Conservation (phyloP, 2,797 vertebrate species). For the Eulemur rubriventer region DNA sequence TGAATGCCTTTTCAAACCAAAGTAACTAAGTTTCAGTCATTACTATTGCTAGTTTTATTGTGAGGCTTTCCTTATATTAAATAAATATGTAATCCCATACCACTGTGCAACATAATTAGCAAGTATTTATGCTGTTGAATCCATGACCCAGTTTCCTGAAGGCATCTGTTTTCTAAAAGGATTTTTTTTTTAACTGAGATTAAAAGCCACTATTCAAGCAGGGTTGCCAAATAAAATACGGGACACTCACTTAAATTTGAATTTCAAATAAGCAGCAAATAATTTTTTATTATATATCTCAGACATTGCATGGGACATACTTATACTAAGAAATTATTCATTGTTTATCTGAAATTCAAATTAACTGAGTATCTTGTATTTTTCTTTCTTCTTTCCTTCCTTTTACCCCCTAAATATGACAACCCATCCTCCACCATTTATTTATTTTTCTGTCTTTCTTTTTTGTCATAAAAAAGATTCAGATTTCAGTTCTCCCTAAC, state of each 20-base stretch:
- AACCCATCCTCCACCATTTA: background rate
- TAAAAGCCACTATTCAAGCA: slow-evolving; percentile 34
- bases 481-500: background rate
- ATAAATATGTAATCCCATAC: slow-evolving; percentile 41
- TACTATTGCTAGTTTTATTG: background rate
- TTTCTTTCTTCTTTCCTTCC: background rate
- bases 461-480: background rate
- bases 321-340: slow-evolving; percentile 11
- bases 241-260: slow-evolving; percentile 17
- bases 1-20: background rate
- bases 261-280: slow-evolving; percentile 34
- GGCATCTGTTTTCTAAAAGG: slow-evolving; percentile 71
- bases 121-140: slow-evolving; percentile 53
- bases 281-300: background rate
- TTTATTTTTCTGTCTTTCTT: background rate
- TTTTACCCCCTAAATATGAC: background rate
- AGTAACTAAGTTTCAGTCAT: background rate
- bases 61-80: slow-evolving; percentile 34
- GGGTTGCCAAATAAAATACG: slow-evolving; percentile 26
- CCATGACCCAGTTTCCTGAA: slow-evolving; percentile 70
- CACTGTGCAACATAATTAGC: slow-evolving; percentile 35
- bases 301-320: background rate
- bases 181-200: slow-evolving; percentile 32
- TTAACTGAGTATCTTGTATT: background rate
- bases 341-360: background rate